Conservation (phyloP, 2,888 invertebrate species). For the Dioctria linearis region DNA sequence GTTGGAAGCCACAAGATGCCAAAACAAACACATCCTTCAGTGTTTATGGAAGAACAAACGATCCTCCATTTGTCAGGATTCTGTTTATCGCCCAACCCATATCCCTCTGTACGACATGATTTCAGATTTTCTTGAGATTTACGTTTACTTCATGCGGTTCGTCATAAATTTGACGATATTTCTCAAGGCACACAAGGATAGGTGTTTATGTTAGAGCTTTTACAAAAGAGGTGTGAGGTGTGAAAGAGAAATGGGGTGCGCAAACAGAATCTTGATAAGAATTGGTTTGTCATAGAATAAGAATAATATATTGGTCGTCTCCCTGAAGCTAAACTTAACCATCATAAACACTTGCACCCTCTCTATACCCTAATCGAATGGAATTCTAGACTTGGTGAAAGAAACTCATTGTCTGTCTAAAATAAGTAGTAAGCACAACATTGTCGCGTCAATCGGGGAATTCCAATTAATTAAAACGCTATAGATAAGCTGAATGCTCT, state of each 20-base stretch:
- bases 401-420: background rate
- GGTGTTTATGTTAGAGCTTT: conserved; percentile 39
- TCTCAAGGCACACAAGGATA: conserved; percentile 29
- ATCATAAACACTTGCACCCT: too few species aligned
- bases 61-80: conserved; percentile 58
- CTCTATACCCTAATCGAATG: too few species aligned
- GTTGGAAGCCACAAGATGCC: conserved; percentile 56
- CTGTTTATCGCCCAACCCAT: conserved; percentile 51
- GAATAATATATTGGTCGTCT: background rate
- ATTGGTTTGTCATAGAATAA: background rate
- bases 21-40: conserved; percentile 57
- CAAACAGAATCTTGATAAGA: too few species aligned
- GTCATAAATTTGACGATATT: conserved; percentile 51
- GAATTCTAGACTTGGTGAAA: too few species aligned
- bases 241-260: too few species aligned
- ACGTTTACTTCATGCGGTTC: conserved; percentile 45
- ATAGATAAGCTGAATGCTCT: background rate
- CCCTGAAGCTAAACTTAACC: too few species aligned
- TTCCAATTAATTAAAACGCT: background rate
- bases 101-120: conserved; percentile 35
- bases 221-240: background rate
- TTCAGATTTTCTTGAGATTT: conserved; percentile 51
- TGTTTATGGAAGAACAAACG: conserved; percentile 57
- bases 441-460: background rate
- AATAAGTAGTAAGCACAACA: background rate